Conservation (phyloP, 2,888 invertebrate genomes). For the Drosophila heteroneura region DNA sequence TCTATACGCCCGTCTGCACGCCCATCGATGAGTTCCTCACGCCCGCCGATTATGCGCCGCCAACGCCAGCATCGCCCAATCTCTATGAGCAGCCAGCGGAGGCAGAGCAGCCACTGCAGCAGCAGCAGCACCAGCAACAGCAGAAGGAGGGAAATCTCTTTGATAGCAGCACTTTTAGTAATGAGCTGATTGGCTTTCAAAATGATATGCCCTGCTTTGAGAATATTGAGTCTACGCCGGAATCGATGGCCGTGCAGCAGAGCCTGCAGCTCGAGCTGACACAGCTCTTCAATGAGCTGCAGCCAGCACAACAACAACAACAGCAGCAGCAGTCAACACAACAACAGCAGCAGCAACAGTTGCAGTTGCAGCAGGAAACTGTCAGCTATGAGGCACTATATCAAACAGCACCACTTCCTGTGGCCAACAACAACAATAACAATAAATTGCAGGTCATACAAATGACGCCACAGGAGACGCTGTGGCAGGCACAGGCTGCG, state of each 20-base stretch:
- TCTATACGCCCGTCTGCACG: slow-evolving; percentile 76
- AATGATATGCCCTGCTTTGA: slow-evolving; percentile 83
- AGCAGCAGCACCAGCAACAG: neutral
- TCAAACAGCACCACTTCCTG: slow-evolving; percentile 17
- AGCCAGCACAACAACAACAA: slow-evolving; percentile 43
- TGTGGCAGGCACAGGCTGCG: slow-evolving; percentile 46
- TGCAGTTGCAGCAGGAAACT: slow-evolving; percentile 37
- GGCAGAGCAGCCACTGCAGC: slow-evolving; percentile 7
- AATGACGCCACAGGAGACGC: slow-evolving; percentile 33
- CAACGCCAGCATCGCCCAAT: slow-evolving; percentile 48
- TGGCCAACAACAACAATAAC: slow-evolving; percentile 5
- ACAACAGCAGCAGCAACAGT: slow-evolving; percentile 10
- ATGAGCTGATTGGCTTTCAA: slow-evolving; percentile 81
- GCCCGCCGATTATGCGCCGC: slow-evolving; percentile 79
- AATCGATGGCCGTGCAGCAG: slow-evolving; percentile 38
- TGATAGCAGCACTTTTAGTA: slow-evolving; percentile 73
- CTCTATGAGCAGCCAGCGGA: slow-evolving; percentile 39
- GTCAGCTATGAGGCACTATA: slow-evolving; percentile 36
- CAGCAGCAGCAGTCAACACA: slow-evolving; percentile 2
- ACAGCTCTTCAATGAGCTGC: slow-evolving; percentile 70
- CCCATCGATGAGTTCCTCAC: slow-evolving; percentile 79
- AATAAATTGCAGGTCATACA: slow-evolving; percentile 48
- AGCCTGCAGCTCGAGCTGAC: slow-evolving; percentile 70
- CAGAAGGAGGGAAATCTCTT: slow-evolving; percentile 46
- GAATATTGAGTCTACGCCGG: slow-evolving; percentile 67